Conservation (phyloP, 1,140 invertebrate genomes). For the Hyles euphorbiae region DNA sequence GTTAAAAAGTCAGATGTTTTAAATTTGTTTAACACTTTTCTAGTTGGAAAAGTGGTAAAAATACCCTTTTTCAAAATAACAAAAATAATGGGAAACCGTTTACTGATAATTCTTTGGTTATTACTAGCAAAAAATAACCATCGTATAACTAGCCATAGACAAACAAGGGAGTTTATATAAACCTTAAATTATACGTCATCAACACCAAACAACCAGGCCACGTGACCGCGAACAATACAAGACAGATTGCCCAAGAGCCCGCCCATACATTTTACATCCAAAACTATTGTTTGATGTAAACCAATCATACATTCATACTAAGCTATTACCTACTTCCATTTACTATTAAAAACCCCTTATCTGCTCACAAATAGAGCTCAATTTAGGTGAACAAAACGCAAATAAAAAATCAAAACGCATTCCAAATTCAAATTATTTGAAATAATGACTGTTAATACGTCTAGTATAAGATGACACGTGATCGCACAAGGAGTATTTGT, state of each 20-base stretch:
- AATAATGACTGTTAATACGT: constrained; percentile 51
- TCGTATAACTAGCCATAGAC: too few species aligned
- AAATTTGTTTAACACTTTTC: too few species aligned
- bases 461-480: constrained; percentile 26
- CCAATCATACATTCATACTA: constrained; percentile 37
- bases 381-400: background rate
- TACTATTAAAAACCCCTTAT: too few species aligned
- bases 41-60: too few species aligned
- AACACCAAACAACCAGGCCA: constrained; percentile 23
- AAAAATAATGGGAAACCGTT: too few species aligned
- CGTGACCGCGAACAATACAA: constrained; percentile 43
- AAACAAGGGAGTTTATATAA: too few species aligned
- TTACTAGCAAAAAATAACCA: too few species aligned
- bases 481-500: background rate
- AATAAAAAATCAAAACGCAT: constrained; percentile 26
- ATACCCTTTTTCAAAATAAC: too few species aligned
- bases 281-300: constrained; percentile 40
- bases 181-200: constrained; percentile 16
- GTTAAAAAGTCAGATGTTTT: too few species aligned
- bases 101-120: too few species aligned
- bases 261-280: constrained; percentile 34
- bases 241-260: constrained; percentile 44
- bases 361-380: too few species aligned
- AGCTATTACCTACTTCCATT: too few species aligned
- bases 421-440: constrained; percentile 56